Conservation (phyloP, 2,113 vertebrate species). For the Rhinolophus sinicus region DNA sequence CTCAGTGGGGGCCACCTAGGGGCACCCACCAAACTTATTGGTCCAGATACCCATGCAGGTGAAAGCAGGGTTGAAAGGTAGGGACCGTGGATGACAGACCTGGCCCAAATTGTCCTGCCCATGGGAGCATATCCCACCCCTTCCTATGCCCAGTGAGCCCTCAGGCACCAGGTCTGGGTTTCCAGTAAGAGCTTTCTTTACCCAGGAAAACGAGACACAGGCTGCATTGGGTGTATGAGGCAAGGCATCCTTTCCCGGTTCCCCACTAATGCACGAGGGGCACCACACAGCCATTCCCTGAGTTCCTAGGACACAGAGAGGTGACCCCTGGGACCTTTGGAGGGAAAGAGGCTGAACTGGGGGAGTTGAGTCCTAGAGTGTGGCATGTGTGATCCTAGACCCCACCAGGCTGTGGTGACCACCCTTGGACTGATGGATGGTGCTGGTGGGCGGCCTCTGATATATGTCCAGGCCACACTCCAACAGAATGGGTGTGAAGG, state of each 20-base stretch:
- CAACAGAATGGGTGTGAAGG: accelerated
- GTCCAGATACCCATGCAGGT: not conserved
- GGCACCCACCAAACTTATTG: not conserved
- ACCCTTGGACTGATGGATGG: not conserved
- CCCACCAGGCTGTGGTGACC: not conserved
- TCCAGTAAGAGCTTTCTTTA: not conserved
- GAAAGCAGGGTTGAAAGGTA: not conserved
- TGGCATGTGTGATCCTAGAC: not conserved
- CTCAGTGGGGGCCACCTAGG: not conserved
- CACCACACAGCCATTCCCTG: not conserved
- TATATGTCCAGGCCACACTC: not conserved
- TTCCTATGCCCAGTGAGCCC: not conserved
- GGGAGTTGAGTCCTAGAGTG: not conserved
- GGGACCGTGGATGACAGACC: no score
- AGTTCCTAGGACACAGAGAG: not conserved
- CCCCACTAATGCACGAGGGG: accelerated
- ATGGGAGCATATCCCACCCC: not conserved
- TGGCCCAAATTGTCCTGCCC: not conserved
- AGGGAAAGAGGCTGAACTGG: not conserved
- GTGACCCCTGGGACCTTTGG: not conserved
- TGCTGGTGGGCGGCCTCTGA: not conserved
- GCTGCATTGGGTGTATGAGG: not conserved
- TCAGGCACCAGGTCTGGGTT: not conserved
- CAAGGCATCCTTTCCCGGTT: not conserved
- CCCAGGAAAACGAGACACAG: not conserved